A percentile compares a stretch with the other conserved stretches of the same genome.
Conservation (phyloP, 92 coral and sea anemone genomes). For the Metridium senile region DNA sequence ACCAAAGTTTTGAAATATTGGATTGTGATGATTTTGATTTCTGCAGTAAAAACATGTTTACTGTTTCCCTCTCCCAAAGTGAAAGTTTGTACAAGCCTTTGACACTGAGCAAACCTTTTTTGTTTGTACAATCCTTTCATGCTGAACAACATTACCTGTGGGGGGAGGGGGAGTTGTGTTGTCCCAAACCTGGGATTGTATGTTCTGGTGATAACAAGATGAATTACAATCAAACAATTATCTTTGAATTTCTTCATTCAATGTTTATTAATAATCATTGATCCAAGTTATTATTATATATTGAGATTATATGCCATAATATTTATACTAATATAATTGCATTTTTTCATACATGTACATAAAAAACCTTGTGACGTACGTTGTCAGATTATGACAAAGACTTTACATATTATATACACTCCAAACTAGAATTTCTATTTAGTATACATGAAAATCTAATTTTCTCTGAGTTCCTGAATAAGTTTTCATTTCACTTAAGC, state of each 20-base stretch:
- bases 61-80: neutral
- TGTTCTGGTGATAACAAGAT: neutral
- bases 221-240: neutral
- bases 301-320: slow-evolving; percentile 11
- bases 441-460: neutral
- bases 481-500: no score
- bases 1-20: no score
- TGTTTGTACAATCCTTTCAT: no score
- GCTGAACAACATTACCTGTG: no score
- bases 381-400: slow-evolving; percentile 9
- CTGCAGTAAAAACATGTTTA: no score
- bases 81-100: neutral
- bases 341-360: slow-evolving; percentile 24
- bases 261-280: slow-evolving; percentile 21
- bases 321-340: slow-evolving; percentile 7
- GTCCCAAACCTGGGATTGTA: neutral
- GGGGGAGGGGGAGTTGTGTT: no score
- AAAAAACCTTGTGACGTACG: slow-evolving; percentile 28
- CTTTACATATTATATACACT: slow-evolving; percentile 31
- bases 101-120: no score
- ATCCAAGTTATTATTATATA: neutral
- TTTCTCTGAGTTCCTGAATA: neutral
- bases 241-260: neutral
- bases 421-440: neutral
- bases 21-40: no score